phyloP scores from a whole-genome alignment of 2,888 invertebrate species.

The Tholera decimalis region DNA sequence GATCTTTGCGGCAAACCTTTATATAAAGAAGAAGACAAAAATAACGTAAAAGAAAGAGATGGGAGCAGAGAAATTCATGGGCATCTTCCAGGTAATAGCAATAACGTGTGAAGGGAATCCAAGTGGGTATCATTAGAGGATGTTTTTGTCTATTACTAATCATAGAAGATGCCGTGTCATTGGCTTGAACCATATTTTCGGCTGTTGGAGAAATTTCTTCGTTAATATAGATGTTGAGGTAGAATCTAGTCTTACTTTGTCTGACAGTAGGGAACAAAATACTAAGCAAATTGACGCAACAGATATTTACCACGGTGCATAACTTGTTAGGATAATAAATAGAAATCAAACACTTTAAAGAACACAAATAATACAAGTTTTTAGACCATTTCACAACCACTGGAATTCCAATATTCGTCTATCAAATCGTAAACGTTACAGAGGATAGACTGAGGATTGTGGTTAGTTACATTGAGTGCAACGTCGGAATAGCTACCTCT shows the following conservation, averaged over 20 bases:
- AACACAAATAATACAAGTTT: no score
- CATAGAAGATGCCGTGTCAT: conserved; percentile 73
- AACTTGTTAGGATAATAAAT: not conserved
- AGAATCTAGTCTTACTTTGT: not conserved
- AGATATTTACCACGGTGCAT: not conserved
- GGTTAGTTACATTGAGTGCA: conserved; percentile 39
- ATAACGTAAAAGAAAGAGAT: conserved; percentile 71
- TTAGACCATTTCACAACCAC: not conserved
- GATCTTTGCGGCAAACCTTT: conserved; percentile 80
- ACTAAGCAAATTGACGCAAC: not conserved
- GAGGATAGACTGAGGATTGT: conserved; percentile 8
- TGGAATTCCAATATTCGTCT: conserved; percentile 9
- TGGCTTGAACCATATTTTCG: conserved; percentile 38
- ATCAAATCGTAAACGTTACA: conserved; percentile 1
- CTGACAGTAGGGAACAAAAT: not conserved
- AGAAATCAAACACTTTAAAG: not conserved
- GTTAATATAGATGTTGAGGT: not conserved
- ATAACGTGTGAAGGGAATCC: conserved; percentile 86
- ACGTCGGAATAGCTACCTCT: conserved; percentile 27
- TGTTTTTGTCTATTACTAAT: conserved; percentile 81
- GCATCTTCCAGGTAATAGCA: conserved; percentile 85
- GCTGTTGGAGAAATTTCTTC: not conserved
- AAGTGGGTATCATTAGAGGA: conserved; percentile 82
- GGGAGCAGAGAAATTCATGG: conserved; percentile 68
- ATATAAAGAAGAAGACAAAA: conserved; percentile 69